Base-by-base conservation (phyloP, 2,888 invertebrate genomes). In the Cephonodes hylas region DNA sequence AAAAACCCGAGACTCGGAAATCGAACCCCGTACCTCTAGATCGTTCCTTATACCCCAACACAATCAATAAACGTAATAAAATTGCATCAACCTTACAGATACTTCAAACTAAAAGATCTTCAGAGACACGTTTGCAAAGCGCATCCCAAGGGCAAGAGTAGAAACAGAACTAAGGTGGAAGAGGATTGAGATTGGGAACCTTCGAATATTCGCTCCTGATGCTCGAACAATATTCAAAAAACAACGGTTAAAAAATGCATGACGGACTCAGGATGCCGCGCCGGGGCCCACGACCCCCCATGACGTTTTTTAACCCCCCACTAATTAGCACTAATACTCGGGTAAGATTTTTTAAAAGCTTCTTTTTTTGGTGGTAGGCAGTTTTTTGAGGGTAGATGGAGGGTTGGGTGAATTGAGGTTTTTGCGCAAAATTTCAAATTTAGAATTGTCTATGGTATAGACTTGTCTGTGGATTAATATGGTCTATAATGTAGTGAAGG, bases 91-190 rank as follows among this genome's bases (percentile, higher is more conserved):
- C n/a, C n/a, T 71, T 64, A 0, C 79, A 82, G 85, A 64, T 91
- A 88, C 64, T 64, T 85, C 31, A 85, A 84, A 63, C 63, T 73
- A 2, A 88, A 87, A 66, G 89, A 90, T 64, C 73, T 91, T 0
- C 79, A 81, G 42, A 86, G 85, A 59, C 91, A 91, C 67, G 73
- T 79, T 42, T 84, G 86, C 69, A 89, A 88, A 70, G 78, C 73
- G n/a, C 91, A 91, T 25, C 83, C 84, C 0, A 85, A 83, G 60
- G 64, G 42, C 2, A 63, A 56, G 27, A 56, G 27, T 18, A 31
- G 56, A 22, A 25, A 20, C 8, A 42, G 45, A 25, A 38, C 18
- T 13, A 57, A 58, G 23, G 58, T 45, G n/a, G 57, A 46, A 7
- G 58, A 61, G n/a, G 61, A 61, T 25, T 61, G 45, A 45, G 38